Conservation (phyloP, 2,797 vertebrate species). For the Ataeniobius toweri region DNA sequence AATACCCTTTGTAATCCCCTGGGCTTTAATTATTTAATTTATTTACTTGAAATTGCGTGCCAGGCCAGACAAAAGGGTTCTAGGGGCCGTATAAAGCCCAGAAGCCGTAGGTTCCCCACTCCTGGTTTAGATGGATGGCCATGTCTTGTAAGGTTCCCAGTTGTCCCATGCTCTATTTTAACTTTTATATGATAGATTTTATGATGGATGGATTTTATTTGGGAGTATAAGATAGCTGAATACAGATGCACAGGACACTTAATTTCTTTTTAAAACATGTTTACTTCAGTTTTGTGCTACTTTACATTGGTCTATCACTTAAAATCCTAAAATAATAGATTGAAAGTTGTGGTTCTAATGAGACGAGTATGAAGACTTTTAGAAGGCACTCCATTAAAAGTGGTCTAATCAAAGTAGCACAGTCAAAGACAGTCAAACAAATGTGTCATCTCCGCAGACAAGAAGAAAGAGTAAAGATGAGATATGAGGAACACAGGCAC, state of each 20-base stretch:
- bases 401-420: background rate
- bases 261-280: background rate
- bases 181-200: background rate
- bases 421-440: background rate
- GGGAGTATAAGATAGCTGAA: background rate
- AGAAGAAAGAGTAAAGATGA: constrained; percentile 50
- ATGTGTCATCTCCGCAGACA: constrained; percentile 13
- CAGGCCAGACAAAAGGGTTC: background rate
- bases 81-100: no score
- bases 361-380: background rate
- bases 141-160: background rate
- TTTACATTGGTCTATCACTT: background rate
- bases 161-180: background rate
- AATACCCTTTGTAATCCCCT: background rate
- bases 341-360: background rate
- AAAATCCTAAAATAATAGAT: background rate
- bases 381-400: background rate
- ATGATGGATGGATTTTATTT: background rate
- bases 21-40: background rate
- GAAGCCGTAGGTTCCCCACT: background rate
- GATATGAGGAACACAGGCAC: constrained; percentile 43
- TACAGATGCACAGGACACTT: background rate
- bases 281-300: background rate
- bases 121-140: background rate
- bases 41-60: background rate